Conservation (phyloP, 1,140 invertebrate species). For the Battus philenor region DNA sequence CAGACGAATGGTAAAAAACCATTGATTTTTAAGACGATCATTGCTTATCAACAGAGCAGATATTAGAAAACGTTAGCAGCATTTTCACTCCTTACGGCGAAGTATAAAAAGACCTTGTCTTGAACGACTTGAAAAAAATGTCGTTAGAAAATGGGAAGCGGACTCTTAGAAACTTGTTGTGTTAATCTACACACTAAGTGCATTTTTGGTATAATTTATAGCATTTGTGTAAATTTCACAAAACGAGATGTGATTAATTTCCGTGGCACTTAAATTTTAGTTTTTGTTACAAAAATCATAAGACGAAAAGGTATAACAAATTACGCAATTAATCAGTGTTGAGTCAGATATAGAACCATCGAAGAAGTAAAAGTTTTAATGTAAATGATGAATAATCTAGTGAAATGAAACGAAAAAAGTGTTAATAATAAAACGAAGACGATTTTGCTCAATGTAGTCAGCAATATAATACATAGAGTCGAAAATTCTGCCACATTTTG, state of each 20-base stretch:
- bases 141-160: constrained; percentile 71
- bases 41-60: constrained; percentile 3
- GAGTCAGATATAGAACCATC: too few relatives aligned
- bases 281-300: too few relatives aligned
- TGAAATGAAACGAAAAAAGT: background rate
- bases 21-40: too few relatives aligned
- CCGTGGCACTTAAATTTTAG: too few relatives aligned
- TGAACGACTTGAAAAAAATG: constrained; percentile 48
- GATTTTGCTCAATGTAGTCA: background rate
- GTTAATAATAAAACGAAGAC: constrained; percentile 4
- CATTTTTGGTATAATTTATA: constrained; percentile 27
- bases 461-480: too few relatives aligned
- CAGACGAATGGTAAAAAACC: too few relatives aligned
- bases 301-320: too few relatives aligned
- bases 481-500: too few relatives aligned
- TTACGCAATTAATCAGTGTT: too few relatives aligned
- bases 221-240: constrained; percentile 5
- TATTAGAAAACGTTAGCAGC: constrained; percentile 15
- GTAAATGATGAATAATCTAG: too few relatives aligned
- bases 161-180: constrained; percentile 48
- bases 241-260: background rate
- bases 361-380: background rate
- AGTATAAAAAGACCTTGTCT: constrained; percentile 44
- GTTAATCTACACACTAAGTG: constrained; percentile 38
- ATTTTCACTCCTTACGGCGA: constrained; percentile 40